phyloP scores from a whole-genome alignment of 2,888 invertebrate genomes.

The Amphipyra tragopoginis region DNA sequence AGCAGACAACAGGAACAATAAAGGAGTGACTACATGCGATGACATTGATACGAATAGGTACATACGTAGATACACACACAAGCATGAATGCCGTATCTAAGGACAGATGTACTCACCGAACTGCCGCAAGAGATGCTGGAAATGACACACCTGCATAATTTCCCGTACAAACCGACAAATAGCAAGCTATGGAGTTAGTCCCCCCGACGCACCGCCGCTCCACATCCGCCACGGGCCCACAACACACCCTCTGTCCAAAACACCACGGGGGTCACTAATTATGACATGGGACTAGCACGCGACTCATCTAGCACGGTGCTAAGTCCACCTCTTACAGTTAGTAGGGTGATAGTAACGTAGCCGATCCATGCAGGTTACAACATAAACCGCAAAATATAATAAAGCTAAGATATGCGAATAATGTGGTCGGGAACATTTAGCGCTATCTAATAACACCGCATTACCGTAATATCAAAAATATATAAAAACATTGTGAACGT shows the following conservation, averaged over 20 bases:
- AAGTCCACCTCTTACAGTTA: conserved; percentile 64
- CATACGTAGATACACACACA: conserved; percentile 47
- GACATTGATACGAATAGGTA: conserved; percentile 41
- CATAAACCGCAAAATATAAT: conserved; percentile 83
- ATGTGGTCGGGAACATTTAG: conserved; percentile 77
- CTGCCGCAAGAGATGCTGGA: conserved; percentile 89
- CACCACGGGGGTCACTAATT: conserved; percentile 82
- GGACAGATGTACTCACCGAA: conserved; percentile 85
- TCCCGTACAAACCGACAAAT: conserved; percentile 81
- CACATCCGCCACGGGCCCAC: conserved; percentile 75
- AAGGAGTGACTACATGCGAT: conserved; percentile 49
- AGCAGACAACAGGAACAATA: conserved; percentile 45
- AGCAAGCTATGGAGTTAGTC: conserved; percentile 79
- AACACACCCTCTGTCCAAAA: conserved; percentile 88
- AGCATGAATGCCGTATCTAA: conserved; percentile 56
- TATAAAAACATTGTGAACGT: conserved; percentile 64
- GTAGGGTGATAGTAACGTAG: conserved; percentile 71
- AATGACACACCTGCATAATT: conserved; percentile 90
- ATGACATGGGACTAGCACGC: conserved; percentile 78
- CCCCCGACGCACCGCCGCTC: conserved; percentile 73
- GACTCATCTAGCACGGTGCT: conserved; percentile 62
- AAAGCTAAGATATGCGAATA: conserved; percentile 78
- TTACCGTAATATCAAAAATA: conserved; percentile 68
- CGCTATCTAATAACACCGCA: conserved; percentile 81
- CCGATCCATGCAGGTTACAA: conserved; percentile 83